Conservation (phyloP, 2,888 invertebrate genomes). For the Gastracanthus pulcherrimus region DNA sequence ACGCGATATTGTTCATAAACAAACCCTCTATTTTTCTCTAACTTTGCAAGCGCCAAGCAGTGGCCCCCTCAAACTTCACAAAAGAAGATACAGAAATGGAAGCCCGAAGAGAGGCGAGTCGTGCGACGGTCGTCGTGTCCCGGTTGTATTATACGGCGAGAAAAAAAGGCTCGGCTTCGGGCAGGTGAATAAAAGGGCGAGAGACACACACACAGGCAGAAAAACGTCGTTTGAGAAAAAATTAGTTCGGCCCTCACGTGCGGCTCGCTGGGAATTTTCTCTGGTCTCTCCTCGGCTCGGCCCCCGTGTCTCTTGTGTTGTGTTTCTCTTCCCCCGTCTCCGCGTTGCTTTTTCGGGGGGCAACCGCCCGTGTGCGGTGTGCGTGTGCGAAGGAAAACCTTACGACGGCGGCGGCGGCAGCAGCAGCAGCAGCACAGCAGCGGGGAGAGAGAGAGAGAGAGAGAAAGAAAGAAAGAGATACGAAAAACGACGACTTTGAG, state of each 20-base stretch:
- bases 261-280: background rate
- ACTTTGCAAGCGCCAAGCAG: too few species aligned
- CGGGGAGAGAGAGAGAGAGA: too few species aligned
- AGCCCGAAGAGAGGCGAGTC: background rate
- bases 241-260: slow-evolving; percentile 8
- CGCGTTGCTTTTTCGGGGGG: background rate
- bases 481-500: slow-evolving; percentile 23
- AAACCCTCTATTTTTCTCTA: too few species aligned
- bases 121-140: background rate
- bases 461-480: too few species aligned
- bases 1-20: too few species aligned
- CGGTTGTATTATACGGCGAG: background rate
- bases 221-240: background rate
- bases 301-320: background rate
- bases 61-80: background rate
- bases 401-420: too few species aligned
- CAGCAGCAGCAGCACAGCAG: too few species aligned
- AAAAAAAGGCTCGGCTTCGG: too few species aligned
- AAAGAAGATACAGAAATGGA: background rate
- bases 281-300: background rate
- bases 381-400: slow-evolving; percentile 1
- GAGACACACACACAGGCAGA: background rate
- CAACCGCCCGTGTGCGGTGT: background rate
- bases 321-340: background rate
- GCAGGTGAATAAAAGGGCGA: too few species aligned